Percentiles rank a stretch among this genome's conserved stretches.
Evolutionary conservation across 2,113 vertebrate species (phyloP).

Genomic region (Pundamilia nyererei): DNA sequence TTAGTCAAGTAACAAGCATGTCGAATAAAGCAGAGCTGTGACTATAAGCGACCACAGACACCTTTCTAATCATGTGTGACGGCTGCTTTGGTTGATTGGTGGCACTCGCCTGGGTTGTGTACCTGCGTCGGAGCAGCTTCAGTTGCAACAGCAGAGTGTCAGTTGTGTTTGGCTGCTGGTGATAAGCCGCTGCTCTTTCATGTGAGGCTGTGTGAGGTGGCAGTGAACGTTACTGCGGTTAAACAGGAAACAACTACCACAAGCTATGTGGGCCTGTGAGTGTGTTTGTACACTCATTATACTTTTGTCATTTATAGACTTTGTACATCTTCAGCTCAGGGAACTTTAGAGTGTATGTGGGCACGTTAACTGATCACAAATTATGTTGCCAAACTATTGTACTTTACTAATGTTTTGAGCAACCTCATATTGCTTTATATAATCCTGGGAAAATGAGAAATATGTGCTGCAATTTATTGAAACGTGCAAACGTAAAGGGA

Average conservation of each 20-base stretch:
- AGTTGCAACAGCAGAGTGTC: background rate
- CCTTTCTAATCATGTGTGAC: background rate
- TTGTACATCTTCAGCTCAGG: background rate
- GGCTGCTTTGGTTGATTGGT: background rate
- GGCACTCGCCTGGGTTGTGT: background rate
- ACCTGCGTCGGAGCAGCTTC: background rate
- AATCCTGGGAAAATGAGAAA: background rate
- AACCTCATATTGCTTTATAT: background rate
- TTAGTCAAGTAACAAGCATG: background rate
- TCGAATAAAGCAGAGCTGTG: background rate
- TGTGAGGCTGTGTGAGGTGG: background rate
- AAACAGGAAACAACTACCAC: slow-evolving; percentile 31
- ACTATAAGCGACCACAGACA: background rate
- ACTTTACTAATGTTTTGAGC: background rate
- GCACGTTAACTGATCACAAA: background rate
- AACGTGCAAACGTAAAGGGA: background rate
- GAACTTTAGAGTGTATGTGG: background rate
- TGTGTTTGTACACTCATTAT: background rate
- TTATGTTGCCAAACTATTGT: background rate
- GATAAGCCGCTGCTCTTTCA: slow-evolving; percentile 26
- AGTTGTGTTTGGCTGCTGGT: slow-evolving; percentile 36
- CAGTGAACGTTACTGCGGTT: slow-evolving; percentile 29
- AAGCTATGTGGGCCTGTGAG: background rate
- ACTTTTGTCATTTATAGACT: background rate
- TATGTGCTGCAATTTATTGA: background rate